Base-by-base conservation (phyloP, 2,797 vertebrate genomes). In the Protosalanx chinensis region DNA sequence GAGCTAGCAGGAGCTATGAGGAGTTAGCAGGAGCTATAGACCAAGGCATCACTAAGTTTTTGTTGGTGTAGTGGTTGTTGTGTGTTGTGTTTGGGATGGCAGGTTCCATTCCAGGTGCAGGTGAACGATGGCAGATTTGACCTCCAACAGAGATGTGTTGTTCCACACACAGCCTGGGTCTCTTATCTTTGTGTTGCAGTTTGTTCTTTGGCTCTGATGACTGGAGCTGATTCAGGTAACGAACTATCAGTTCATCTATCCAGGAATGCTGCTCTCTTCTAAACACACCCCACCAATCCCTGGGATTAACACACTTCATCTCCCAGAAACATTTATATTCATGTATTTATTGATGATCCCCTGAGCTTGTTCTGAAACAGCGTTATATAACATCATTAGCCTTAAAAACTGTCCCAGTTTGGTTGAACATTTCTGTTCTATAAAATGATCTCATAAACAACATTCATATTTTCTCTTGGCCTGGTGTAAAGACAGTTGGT, bases 221-320 rank as follows among this genome's bases (percentile, higher is more conserved):
- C 82, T 88, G 76, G 49, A 64, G 82, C 71, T 84, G 86, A 90
- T 86, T 85, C 83, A 74, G 73, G 83, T 77, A 82, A 81, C 82
- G 77, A 82, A 80, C 82, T 78, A 73, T 35, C 75, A 75, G 77
- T 72, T 86, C 87, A 91, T 90, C 87, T 86, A 78, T 68, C 79
- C 64, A 61, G 79, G 84, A 89, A 88, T 90, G 81, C 82, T 77
- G 72, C 3, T 20, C 60, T 71, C 76, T 67, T 71, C 27, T 18
- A 70, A 78, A 74, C 81, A 59, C 37, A 64, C 12, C 18, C 27
- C 62, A 33, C 30, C 20, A 37, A 20, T 23, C 35, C 35, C 63
- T 6, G n/a, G 33, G 41, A 41, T 12, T 41, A 23, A 23, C 35
- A 64, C 15, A 41, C 64, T 37, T 27, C 49, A 61, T 46, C 56